These are phyloP conservation scores for Poeciliopsis occidentalis DNA, from an alignment of 2,113 vertebrate species.

Conservation along the genomic window DNA sequence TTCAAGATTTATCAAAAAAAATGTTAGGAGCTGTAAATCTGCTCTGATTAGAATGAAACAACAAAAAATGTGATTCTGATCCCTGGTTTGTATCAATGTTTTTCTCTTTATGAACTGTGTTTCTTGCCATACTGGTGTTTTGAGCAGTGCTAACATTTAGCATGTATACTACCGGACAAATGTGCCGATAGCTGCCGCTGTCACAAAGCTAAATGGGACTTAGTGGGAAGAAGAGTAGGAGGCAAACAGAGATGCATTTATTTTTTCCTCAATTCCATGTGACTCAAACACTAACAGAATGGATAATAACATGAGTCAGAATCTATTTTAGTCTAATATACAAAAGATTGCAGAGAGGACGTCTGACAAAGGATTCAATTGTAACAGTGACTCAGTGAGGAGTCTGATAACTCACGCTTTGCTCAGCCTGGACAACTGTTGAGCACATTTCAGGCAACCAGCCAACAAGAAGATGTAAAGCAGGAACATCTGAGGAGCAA, in stretches of 20 bases:
- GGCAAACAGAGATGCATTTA: constrained; percentile 23
- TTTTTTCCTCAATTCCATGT: constrained; percentile 19
- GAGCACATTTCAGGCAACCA: constrained; percentile 36
- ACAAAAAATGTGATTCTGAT: constrained; percentile 16
- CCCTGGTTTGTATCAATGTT: constrained; percentile 15
- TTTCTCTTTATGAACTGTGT: constrained; percentile 24
- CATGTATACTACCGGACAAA: constrained; percentile 41
- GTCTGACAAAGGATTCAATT: neutral
- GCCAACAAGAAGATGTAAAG: constrained; percentile 28
- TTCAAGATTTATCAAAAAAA: too few relatives aligned
- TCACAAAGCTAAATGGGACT: constrained; percentile 36
- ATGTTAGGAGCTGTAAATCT: neutral
- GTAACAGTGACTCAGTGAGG: neutral
- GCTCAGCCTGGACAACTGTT: constrained; percentile 20
- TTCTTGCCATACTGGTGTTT: constrained; percentile 17
- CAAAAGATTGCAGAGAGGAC: neutral
- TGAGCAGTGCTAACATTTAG: constrained; percentile 25
- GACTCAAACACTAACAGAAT: constrained; percentile 26
- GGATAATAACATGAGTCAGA: constrained; percentile 23
- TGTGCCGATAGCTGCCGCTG: constrained; percentile 47
- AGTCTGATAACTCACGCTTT: neutral
- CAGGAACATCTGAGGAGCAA: constrained; percentile 66
- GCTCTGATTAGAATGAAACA: neutral
- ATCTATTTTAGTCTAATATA: constrained; percentile 21
- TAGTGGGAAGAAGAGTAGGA: constrained; percentile 38